These are phyloP conservation scores for Acanthosepion esculentum DNA, from an alignment of 2,888 invertebrate species.

Conservation along the genomic window DNA sequence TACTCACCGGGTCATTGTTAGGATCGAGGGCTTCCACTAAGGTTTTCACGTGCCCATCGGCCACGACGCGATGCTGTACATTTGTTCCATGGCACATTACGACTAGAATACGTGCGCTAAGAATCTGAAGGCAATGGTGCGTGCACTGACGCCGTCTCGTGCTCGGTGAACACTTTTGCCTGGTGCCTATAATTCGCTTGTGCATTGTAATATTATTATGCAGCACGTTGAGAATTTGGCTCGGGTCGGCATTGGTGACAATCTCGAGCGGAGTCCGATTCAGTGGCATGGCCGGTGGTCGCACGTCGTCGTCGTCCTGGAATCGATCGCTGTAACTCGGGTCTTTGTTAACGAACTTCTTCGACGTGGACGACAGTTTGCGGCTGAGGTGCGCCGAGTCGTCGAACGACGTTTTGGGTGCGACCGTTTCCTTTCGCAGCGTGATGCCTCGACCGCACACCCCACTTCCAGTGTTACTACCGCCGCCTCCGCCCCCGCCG, in stretches of 20 bases:
- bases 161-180: constrained; percentile 80
- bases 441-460: neutral
- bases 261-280: constrained; percentile 70
- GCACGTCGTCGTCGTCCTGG: constrained; percentile 52
- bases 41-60: constrained; percentile 79
- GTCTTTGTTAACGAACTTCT: constrained; percentile 35
- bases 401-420: constrained; percentile 41
- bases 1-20: constrained; percentile 80
- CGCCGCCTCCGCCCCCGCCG: neutral
- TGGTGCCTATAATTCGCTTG: constrained; percentile 79
- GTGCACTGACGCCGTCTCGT: constrained; percentile 79
- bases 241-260: constrained; percentile 74
- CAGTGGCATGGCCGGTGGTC: constrained; percentile 55
- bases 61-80: constrained; percentile 78
- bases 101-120: constrained; percentile 79
- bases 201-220: constrained; percentile 80
- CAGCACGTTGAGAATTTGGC: constrained; percentile 78
- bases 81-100: constrained; percentile 79
- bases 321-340: constrained; percentile 34
- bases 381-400: constrained; percentile 42
- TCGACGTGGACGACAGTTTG: constrained; percentile 38
- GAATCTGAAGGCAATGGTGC: constrained; percentile 79
- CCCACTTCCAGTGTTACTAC: neutral
- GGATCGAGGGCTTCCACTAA: constrained; percentile 80
- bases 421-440: constrained; percentile 23